These are phyloP conservation scores for Amiota mariae DNA, from an alignment of 2,888 invertebrate genomes.

Conservation along the genomic window DNA sequence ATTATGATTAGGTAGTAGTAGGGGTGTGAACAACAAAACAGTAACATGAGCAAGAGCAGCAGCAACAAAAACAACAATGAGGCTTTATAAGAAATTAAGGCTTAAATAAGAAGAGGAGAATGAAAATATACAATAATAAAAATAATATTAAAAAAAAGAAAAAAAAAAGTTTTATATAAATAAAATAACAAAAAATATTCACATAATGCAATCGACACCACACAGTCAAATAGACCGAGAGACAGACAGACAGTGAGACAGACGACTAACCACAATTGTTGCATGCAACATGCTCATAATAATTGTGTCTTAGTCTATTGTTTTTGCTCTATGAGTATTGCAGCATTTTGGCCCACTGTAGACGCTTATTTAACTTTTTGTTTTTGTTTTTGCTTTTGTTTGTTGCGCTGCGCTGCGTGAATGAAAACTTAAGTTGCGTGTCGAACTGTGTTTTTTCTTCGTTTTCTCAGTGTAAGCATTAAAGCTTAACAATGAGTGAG, in stretches of 20 bases:
- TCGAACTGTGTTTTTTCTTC: too few species aligned
- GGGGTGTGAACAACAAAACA: constrained; percentile 20
- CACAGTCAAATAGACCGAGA: neutral
- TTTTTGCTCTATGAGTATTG: too few species aligned
- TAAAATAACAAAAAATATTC: neutral
- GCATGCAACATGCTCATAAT: constrained; percentile 2
- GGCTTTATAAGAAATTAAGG: too few species aligned
- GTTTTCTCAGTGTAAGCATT: too few species aligned
- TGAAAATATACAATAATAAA: neutral
- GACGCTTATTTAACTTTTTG: too few species aligned
- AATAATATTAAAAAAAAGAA: neutral
- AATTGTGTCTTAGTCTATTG: too few species aligned
- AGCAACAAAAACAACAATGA: too few species aligned
- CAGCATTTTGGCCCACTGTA: too few species aligned
- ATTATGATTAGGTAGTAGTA: neutral
- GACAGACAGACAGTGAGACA: neutral
- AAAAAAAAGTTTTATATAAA: neutral
- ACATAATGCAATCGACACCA: neutral
- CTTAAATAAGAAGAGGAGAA: neutral
- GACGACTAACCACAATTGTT: neutral
- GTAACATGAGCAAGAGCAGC: neutral
- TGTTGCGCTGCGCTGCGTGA: too few species aligned
- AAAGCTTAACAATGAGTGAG: too few species aligned
- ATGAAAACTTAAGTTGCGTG: too few species aligned
- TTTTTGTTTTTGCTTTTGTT: too few species aligned